Percentiles rank a stretch among this genome's conserved stretches.
These are phyloP conservation scores for Helogale parvula DNA, from an alignment of 2,113 vertebrate species.

Conservation along the genomic window DNA sequence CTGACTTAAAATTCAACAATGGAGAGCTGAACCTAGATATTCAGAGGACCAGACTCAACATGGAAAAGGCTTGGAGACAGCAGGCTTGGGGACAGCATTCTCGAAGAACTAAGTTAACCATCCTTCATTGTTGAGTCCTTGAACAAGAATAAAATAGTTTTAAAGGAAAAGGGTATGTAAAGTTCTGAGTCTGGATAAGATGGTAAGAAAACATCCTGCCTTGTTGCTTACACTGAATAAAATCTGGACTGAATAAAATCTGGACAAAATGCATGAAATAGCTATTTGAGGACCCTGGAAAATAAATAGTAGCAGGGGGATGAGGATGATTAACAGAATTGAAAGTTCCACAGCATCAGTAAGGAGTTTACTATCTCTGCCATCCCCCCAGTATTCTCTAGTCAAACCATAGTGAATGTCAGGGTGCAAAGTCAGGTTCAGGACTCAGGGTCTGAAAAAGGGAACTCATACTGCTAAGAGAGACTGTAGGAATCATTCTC, in stretches of 20 bases:
- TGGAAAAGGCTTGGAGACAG: background rate
- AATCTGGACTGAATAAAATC: background rate
- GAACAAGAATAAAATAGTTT: background rate
- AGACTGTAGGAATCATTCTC: background rate
- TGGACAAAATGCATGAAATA: background rate
- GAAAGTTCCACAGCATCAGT: background rate
- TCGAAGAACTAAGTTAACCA: background rate
- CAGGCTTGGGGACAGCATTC: background rate
- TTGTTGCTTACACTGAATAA: background rate
- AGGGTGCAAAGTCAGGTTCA: background rate
- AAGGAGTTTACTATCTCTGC: background rate
- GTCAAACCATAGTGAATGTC: background rate
- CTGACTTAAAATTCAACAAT: background rate
- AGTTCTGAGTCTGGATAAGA: background rate
- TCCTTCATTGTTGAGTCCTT: background rate
- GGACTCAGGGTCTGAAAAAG: background rate
- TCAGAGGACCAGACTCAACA: background rate
- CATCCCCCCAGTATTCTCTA: background rate
- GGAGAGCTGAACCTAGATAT: background rate
- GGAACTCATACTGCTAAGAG: background rate
- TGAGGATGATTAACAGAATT: background rate
- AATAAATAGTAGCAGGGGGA: background rate
- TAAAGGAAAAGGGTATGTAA: background rate
- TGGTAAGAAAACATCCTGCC: background rate
- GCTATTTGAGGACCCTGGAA: background rate